Conservation (phyloP, 2,888 invertebrate species). For the Spilosoma lubricipeda region DNA sequence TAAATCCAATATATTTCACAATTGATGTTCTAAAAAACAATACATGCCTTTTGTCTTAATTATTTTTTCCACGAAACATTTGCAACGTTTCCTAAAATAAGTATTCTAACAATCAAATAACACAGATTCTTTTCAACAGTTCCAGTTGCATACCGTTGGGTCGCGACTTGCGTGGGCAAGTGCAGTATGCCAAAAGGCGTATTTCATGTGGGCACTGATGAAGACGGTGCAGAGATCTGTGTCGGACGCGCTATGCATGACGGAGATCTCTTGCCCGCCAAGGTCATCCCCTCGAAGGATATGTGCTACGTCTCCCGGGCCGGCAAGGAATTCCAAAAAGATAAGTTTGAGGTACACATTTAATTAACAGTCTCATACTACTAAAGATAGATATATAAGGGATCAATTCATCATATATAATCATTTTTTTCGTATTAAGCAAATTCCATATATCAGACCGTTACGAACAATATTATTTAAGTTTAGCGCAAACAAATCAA, state of each 20-base stretch:
- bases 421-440: too few relatives aligned
- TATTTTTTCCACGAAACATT: background rate
- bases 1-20: background rate
- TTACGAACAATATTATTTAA: too few relatives aligned
- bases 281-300: conserved; percentile 88
- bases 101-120: background rate
- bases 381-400: background rate
- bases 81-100: background rate
- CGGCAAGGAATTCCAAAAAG: conserved; percentile 88
- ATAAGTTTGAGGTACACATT: conserved; percentile 87
- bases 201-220: conserved; percentile 88
- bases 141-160: conserved; percentile 81
- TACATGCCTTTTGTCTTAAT: background rate
- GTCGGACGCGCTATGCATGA: conserved; percentile 90
- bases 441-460: too few relatives aligned
- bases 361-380: background rate
- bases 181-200: conserved; percentile 82
- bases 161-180: conserved; percentile 80
- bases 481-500: background rate
- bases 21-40: background rate
- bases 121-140: background rate
- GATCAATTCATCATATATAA: background rate
- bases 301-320: conserved; percentile 88
- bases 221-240: conserved; percentile 90
- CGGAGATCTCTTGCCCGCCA: conserved; percentile 89